Evolutionary conservation across 2,797 vertebrate species (phyloP), one percentile per base, ranked within the genome.

Genomic region (Gambelia wislizenii): DNA sequence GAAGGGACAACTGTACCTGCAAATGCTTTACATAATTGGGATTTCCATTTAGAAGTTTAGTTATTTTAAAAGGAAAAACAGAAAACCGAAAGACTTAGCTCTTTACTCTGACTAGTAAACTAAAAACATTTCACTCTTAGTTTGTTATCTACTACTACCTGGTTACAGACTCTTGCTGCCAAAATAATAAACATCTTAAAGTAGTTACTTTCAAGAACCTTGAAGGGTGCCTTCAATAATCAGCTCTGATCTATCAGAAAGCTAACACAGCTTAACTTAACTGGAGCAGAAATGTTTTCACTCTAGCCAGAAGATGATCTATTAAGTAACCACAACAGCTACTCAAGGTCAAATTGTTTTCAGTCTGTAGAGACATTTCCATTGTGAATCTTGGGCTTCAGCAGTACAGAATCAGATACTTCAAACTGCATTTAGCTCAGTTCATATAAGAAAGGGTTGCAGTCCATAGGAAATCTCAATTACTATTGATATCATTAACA

Each of bases 291-390:
- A 80, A 74, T 25, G 36, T 74, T 6, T 42, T 39, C 18, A 22
- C 20, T 78, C 9, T 64, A 2, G 83, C 56, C 36, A 69, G 61
- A 9, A 67, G 72, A 25, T 30, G 0, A 27, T 61, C 69, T 47
- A 27, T 13, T 54, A 86, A 89, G 74, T 64, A 69, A 18, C 30
- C 3, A 5, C 5, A 52, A 70, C 69, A n/a, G n/a, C 14, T 70
- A 56, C 14, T 72, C 39, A 10, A 64, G 36, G 12, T 75, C 64
- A 85, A 72, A 84, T 1, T 10, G 13, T 61, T 67, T 89, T 84
- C 16, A 72, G 0, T 49, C 16, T 67, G 0, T 2, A 0, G 42
- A 33, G 33, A 74, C n/a, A 80, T 4, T 49, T 1, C 33, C 2
- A 10, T 49, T 64, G 20, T 1, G 6, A 5, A 33, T 70, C 81